Percentiles rank a stretch among this genome's conserved stretches.
Evolutionary conservation across 2,113 vertebrate genomes (phyloP).

Genomic region (Python bivittatus): DNA sequence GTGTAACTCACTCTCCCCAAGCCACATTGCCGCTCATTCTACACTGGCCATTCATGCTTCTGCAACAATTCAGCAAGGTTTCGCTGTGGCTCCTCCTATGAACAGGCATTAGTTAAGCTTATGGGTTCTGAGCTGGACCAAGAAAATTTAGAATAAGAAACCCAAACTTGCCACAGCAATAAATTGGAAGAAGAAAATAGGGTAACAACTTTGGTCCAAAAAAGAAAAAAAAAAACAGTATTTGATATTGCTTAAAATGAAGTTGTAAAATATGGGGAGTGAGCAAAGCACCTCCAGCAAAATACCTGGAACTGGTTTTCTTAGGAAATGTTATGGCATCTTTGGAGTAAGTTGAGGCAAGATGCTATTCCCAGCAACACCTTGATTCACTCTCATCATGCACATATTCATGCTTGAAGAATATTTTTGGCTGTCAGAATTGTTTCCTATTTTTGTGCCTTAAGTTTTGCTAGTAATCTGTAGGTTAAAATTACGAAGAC

Average conservation of each 20-base stretch:
- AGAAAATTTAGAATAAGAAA: background rate
- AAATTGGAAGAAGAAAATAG: background rate
- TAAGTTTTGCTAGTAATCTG: background rate
- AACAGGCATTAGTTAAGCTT: background rate
- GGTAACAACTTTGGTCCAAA: background rate
- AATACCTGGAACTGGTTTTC: background rate
- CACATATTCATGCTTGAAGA: background rate
- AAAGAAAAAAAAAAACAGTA: background rate
- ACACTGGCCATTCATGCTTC: background rate
- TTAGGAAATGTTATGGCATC: background rate
- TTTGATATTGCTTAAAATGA: background rate
- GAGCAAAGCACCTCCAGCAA: background rate
- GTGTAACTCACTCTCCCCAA: background rate
- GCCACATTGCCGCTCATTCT: background rate
- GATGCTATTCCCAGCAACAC: background rate
- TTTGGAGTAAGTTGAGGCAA: background rate
- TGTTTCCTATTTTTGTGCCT: background rate
- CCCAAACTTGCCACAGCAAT: background rate
- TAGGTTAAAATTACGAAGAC: background rate
- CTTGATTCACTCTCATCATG: background rate
- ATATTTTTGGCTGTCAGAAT: background rate
- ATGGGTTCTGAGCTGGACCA: background rate
- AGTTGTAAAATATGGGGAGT: background rate
- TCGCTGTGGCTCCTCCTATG: background rate
- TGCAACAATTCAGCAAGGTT: background rate